phyloP scores from a whole-genome alignment of 2,113 vertebrate genomes.

The Heterotis niloticus region DNA sequence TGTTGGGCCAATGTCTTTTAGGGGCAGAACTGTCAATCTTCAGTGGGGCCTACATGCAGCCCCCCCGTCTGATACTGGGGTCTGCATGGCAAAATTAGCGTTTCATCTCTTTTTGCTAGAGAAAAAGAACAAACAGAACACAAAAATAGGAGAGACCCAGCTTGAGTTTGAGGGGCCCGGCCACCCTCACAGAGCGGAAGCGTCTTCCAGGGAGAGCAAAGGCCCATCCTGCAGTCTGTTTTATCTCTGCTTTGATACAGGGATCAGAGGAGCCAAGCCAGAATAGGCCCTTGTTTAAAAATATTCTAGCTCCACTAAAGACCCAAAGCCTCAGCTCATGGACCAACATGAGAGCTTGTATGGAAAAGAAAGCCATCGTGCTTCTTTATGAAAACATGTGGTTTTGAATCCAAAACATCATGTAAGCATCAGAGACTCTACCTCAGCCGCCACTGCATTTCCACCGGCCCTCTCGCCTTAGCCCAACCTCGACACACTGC shows the following conservation, averaged over 20 bases:
- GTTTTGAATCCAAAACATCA: neutral
- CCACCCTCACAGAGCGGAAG: neutral
- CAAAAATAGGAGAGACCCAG: neutral
- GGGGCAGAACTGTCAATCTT: neutral
- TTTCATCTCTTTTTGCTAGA: constrained; percentile 1
- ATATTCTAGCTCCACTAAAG: constrained; percentile 1
- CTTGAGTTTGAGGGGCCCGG: neutral
- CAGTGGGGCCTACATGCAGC: neutral
- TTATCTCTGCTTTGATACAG: constrained; percentile 17
- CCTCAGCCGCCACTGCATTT: neutral
- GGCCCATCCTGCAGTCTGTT: constrained; percentile 4
- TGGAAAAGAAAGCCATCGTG: neutral
- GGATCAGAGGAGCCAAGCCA: neutral
- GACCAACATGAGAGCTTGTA: neutral
- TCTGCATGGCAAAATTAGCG: neutral
- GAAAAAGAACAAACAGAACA: neutral
- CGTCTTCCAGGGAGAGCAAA: neutral
- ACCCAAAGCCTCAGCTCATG: neutral
- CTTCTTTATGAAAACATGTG: neutral
- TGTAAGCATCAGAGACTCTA: neutral
- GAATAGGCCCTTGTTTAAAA: constrained; percentile 3
- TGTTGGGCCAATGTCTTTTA: too few relatives aligned
- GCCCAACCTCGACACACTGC: neutral
- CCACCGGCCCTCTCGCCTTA: neutral
- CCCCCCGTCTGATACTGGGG: neutral